A percentile compares a stretch with the other conserved stretches of the same genome.
Conservation (phyloP, 2,113 vertebrate genomes). For the Ceyx melanurus region DNA sequence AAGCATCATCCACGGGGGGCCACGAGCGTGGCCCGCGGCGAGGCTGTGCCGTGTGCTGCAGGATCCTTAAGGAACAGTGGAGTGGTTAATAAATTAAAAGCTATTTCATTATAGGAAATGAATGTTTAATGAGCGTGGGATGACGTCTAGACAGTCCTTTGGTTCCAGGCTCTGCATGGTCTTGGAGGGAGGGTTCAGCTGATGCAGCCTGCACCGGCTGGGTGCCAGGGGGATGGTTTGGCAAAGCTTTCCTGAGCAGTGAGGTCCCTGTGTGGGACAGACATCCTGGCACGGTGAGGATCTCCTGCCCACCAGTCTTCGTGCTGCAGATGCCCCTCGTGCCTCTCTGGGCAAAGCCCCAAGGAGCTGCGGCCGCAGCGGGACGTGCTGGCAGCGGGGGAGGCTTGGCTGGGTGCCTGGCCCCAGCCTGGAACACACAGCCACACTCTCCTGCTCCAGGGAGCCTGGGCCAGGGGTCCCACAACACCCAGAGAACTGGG, state of each 20-base stretch:
- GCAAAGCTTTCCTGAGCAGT: not conserved
- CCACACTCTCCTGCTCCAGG: not conserved
- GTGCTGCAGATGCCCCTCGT: not conserved
- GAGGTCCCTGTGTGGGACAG: not conserved
- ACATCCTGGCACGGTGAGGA: not conserved
- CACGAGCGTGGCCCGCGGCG: not conserved
- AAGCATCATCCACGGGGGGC: rapidly evolving
- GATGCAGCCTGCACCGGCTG: rapidly evolving
- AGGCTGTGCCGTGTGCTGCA: rapidly evolving
- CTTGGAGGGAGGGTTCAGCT: not conserved
- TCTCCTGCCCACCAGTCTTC: not conserved
- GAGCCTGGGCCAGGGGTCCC: not conserved
- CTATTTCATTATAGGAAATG: conserved; percentile 62
- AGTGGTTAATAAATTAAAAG: conserved; percentile 52
- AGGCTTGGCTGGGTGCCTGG: not conserved
- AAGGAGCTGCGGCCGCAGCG: not conserved
- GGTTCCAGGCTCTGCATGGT: not conserved
- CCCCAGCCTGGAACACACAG: not conserved
- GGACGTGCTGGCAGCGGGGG: not conserved
- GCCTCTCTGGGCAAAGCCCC: conserved; percentile 21
- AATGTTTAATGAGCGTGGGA: conserved; percentile 65
- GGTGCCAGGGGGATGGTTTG: not conserved
- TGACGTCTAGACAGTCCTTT: conserved; percentile 40
- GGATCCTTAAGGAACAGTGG: not conserved
- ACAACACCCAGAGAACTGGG: not conserved